Base-by-base conservation (phyloP, 2,888 invertebrate genomes). In the Synanthedon tipuliformis region DNA sequence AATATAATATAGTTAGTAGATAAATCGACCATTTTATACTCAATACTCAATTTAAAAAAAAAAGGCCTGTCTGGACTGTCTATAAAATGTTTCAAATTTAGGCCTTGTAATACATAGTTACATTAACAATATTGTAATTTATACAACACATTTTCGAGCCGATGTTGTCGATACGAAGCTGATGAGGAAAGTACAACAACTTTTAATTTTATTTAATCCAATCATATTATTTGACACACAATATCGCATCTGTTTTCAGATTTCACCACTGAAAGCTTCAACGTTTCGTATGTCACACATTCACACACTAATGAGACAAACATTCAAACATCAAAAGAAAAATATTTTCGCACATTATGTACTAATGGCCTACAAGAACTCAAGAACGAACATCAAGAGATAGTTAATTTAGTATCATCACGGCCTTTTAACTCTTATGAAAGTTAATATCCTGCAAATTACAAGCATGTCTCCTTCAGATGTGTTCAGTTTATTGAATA, bases 311-410 rank as follows among this genome's bases (percentile, higher is more conserved):
- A 53, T 56, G 55, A 52, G 57, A 52, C 58, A 56, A 60, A 59
- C 58, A 59, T 57, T 48, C 52, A 56, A 55, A 60, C 59, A 57
- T 59, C 52, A 56, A 57, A 23, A 57, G 52, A 52, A 52, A 50
- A 52, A 27, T 52, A 41, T 48, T 55, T 51, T 52, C 49, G 11
- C 50, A 45, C 15, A 45, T 45, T 45, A 45, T 45, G 4, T 50
- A 52, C 50, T 55, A 55, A 57, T 57, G 51, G 49, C 40, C 50
- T 40, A 16, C 23, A 48, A 50, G 48, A 12, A 41, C 45, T 45
- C 15, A 34, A 34, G 34, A 34, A 34, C 15, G n/a, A 45, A 45
- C 45, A 45, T 23, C 48, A 18, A 27, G 16, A 10, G 41, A 18
- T 41, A 15, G 15, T 41, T 41, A 40, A 51, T 51, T 15, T 51